Conservation (phyloP, 2,797 vertebrate genomes). For the Jordanella pulchra region DNA sequence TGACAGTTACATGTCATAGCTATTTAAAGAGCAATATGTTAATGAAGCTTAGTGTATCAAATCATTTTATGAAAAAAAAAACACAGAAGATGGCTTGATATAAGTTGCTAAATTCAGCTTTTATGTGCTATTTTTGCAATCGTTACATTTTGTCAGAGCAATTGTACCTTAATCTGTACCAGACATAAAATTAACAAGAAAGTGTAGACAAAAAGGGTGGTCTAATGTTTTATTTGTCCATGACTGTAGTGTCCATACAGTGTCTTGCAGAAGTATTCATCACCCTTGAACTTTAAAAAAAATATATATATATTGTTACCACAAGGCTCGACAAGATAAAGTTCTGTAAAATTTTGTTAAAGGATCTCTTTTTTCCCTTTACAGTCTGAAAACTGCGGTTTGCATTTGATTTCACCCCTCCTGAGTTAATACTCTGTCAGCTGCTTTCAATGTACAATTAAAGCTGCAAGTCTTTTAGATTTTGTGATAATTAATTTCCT, state of each 20-base stretch:
- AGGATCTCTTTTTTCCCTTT: background rate
- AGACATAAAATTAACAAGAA: no score
- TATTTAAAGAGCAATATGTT: no score
- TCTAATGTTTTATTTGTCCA: no score
- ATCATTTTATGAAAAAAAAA: no score
- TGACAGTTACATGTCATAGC: no score
- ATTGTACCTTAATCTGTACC: no score
- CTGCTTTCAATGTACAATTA: background rate
- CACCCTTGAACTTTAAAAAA: conserved; percentile 1
- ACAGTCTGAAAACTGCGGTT: background rate
- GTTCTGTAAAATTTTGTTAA: background rate
- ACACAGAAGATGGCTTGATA: no score
- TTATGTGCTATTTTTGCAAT: no score
- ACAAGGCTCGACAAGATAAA: background rate
- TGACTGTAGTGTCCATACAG: background rate
- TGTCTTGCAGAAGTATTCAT: conserved; percentile 1
- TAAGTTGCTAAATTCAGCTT: no score
- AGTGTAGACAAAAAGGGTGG: no score
- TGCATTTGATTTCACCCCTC: background rate
- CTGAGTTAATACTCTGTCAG: background rate
- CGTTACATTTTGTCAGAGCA: no score
- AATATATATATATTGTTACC: background rate
- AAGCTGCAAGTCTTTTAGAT: background rate
- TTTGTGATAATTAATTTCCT: background rate
- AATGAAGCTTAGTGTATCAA: no score